These are phyloP conservation scores for Cherax quadricarinatus DNA, from an alignment of 1,140 invertebrate species.

Conservation along the genomic window DNA sequence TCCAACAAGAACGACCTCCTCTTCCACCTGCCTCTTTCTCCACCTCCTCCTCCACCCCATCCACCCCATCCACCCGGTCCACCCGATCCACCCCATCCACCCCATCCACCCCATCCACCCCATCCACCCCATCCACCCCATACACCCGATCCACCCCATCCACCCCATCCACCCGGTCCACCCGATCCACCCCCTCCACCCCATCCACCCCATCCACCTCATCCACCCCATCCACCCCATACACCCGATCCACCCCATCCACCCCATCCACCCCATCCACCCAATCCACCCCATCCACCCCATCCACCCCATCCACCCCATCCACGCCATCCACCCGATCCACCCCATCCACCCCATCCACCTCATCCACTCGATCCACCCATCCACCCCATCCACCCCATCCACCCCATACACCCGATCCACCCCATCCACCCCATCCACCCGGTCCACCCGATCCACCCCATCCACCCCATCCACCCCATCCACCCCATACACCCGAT, in stretches of 20 bases:
- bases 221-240: no score
- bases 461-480: not conserved
- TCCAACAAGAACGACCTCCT: not conserved
- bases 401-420: not conserved
- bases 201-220: not conserved
- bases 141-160: not conserved
- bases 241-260: no score
- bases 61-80: no score
- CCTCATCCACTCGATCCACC: not conserved
- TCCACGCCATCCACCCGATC: not conserved
- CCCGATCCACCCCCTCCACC: no score
- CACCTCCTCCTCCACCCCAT: not conserved
- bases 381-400: not conserved
- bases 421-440: not conserved
- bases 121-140: not conserved
- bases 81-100: no score
- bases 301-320: not conserved
- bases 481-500: not conserved
- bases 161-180: not conserved
- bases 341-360: not conserved
- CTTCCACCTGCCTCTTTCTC: not conserved
- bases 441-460: no score
- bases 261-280: not conserved
- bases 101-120: not conserved
- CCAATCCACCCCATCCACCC: not conserved